Evolutionary conservation across 2,888 invertebrate genomes (phyloP).

Genomic region (Rhagophthalmus giganteus): DNA sequence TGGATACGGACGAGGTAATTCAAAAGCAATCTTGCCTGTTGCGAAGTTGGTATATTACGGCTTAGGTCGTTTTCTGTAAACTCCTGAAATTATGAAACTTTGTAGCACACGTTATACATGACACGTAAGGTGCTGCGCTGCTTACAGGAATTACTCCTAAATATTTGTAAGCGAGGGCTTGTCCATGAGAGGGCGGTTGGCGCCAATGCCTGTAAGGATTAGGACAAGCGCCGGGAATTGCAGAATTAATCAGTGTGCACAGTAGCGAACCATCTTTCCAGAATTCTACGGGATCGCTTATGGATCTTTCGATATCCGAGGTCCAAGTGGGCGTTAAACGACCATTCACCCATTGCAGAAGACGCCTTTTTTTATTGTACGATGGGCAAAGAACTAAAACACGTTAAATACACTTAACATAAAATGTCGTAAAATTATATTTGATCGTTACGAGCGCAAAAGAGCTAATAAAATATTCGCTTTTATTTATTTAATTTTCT

Average conservation of each 20-base stretch:
- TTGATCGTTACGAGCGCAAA: too few relatives aligned
- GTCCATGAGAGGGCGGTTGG: constrained; percentile 61
- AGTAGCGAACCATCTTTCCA: constrained; percentile 66
- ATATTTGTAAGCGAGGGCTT: constrained; percentile 64
- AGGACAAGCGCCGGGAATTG: constrained; percentile 64
- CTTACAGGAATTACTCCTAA: constrained; percentile 63
- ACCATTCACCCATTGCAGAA: constrained; percentile 48
- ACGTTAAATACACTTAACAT: not conserved
- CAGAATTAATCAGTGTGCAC: constrained; percentile 62
- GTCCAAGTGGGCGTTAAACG: constrained; percentile 46
- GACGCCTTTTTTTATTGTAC: constrained; percentile 46
- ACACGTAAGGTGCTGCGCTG: constrained; percentile 1
- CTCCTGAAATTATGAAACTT: constrained; percentile 55
- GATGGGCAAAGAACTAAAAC: constrained; percentile 49
- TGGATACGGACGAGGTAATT: constrained; percentile 60
- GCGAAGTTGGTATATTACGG: constrained; percentile 56
- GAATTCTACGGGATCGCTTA: constrained; percentile 57
- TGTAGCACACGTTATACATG: not conserved
- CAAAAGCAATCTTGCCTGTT: constrained; percentile 62
- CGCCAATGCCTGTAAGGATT: constrained; percentile 57
- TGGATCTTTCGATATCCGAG: constrained; percentile 41
- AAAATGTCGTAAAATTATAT: too few relatives aligned
- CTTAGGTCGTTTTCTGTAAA: constrained; percentile 62
- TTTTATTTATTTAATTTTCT: too few relatives aligned
- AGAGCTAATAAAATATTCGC: too few relatives aligned